Evolutionary conservation across 2,888 invertebrate species (phyloP).

Genomic region (Conistra vaccinii): DNA sequence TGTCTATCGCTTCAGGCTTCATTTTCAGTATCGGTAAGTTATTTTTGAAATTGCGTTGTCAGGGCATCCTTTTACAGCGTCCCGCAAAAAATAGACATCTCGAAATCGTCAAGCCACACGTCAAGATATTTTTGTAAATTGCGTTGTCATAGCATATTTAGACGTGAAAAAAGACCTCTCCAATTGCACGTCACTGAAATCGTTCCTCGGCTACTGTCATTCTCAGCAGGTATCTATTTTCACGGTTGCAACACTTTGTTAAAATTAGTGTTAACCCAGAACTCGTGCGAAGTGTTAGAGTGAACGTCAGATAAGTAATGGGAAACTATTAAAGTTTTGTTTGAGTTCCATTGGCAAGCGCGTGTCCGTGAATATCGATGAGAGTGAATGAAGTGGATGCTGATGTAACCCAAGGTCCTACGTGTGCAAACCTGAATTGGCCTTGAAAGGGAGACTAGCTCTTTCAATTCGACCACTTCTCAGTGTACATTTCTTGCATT

Average conservation of each 20-base stretch:
- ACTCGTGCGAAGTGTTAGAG: conserved; percentile 1
- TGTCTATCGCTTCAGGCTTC: not conserved
- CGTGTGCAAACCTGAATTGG: not conserved
- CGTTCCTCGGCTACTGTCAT: not conserved
- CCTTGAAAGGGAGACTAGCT: conserved; percentile 2
- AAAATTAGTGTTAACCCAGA: not conserved
- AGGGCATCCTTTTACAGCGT: not conserved
- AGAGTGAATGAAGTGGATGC: conserved; percentile 21
- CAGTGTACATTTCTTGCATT: not conserved
- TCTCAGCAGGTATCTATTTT: not conserved
- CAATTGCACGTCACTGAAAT: not conserved
- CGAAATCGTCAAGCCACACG: not conserved
- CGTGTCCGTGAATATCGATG: conserved; percentile 50
- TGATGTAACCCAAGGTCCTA: not conserved
- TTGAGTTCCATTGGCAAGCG: conserved; percentile 28
- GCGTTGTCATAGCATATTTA: not conserved
- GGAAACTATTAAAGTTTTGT: conserved; percentile 28
- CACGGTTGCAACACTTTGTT: not conserved
- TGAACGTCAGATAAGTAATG: not conserved
- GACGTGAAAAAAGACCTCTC: not conserved
- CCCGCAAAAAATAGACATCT: not conserved
- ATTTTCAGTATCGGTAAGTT: not conserved
- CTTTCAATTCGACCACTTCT: not conserved
- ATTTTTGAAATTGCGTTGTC: not conserved
- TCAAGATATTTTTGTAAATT: not conserved